phyloP scores from a whole-genome alignment of 2,888 invertebrate genomes.

The Lasioglossum morio region DNA sequence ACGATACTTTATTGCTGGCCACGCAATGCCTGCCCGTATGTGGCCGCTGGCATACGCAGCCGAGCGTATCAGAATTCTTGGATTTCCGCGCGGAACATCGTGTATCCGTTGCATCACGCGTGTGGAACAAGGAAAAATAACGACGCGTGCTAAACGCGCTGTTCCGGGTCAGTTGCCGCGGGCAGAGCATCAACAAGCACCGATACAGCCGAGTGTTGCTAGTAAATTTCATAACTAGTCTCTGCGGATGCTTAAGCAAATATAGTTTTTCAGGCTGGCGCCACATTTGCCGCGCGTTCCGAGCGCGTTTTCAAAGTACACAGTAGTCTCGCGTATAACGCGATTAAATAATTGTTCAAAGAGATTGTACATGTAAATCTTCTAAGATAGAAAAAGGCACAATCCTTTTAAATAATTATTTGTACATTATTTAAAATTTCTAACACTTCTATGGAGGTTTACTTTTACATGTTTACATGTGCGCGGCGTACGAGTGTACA shows the following conservation, averaged over 20 bases:
- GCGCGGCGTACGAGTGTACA: no score
- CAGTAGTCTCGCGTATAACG: not conserved
- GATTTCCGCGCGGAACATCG: slow-evolving; percentile 60
- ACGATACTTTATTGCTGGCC: slow-evolving; percentile 75
- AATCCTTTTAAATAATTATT: no score
- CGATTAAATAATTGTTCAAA: not conserved
- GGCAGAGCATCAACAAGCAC: not conserved
- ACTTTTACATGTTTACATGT: no score
- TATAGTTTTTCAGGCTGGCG: not conserved
- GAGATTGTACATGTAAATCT: not conserved
- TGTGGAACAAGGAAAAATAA: slow-evolving; percentile 63
- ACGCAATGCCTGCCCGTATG: slow-evolving; percentile 49
- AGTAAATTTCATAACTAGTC: not conserved
- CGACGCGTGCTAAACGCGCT: slow-evolving; percentile 60
- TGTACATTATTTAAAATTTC: no score
- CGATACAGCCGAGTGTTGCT: not conserved
- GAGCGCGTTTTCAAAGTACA: not conserved
- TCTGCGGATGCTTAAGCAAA: not conserved
- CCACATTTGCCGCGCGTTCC: not conserved
- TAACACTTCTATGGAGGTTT: no score
- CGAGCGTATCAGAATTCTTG: slow-evolving; percentile 67
- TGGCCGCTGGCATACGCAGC: slow-evolving; percentile 39
- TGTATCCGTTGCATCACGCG: slow-evolving; percentile 43
- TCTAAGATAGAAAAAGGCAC: no score
- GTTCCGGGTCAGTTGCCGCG: slow-evolving; percentile 69